A percentile compares a stretch with the other conserved stretches of the same genome.
Evolutionary conservation across 53 echinoderm and acorn worm genomes (phyloP).

Genomic region (Temnopleurus reevesii): DNA sequence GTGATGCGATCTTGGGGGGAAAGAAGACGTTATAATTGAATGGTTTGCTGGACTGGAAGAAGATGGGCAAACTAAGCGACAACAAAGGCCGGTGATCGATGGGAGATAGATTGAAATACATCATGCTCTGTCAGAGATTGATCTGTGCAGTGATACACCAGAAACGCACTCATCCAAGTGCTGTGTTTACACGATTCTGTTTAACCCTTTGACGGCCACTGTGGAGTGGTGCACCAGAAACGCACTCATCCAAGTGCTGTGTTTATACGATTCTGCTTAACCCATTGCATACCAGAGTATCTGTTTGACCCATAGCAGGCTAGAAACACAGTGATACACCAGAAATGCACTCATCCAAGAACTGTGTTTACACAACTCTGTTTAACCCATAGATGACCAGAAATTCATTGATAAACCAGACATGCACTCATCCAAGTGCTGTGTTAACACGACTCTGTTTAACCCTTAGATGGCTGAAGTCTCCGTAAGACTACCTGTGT

Average conservation of each 20-base stretch:
- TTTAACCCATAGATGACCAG: no score
- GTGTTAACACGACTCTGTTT: neutral
- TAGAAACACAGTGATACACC: no score
- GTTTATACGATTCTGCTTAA: conserved; percentile 11
- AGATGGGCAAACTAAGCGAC: conserved; percentile 1
- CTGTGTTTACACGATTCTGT: conserved; percentile 20
- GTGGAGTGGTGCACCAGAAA: conserved; percentile 36
- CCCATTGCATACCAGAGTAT: no score
- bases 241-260: conserved; percentile 25
- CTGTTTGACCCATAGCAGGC: no score
- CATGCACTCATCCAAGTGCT: no score
- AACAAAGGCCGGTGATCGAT: conserved; percentile 51
- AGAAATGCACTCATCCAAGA: no score
- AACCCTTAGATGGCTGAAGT: no score
- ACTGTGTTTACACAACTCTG: no score
- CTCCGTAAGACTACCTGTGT: no score
- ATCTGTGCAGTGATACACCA: conserved; percentile 43
- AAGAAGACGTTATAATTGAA: conserved; percentile 32
- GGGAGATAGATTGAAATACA: conserved; percentile 51
- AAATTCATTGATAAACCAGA: no score
- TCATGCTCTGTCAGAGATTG: conserved; percentile 47
- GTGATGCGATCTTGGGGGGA: neutral
- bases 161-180: conserved; percentile 32
- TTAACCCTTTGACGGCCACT: no score
- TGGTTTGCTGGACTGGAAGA: conserved; percentile 29